These are phyloP conservation scores for Steatornis caripensis DNA, from an alignment of 2,113 vertebrate genomes.

Conservation along the genomic window DNA sequence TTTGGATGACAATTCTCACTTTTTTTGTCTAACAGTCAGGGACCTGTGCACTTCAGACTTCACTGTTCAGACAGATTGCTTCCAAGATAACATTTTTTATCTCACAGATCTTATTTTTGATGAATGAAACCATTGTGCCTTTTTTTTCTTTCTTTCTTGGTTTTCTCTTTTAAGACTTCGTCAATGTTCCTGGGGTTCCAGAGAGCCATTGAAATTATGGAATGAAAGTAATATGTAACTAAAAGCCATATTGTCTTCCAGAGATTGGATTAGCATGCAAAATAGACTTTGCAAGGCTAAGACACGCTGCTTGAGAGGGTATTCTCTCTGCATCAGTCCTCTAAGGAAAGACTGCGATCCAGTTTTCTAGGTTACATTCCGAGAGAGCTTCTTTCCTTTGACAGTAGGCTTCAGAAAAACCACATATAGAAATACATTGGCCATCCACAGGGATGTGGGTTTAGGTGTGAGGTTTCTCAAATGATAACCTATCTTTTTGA, in stretches of 20 bases:
- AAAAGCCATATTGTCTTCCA: not conserved
- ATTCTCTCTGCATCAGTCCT: not conserved
- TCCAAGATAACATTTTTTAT: not conserved
- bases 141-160: not conserved
- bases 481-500: not conserved
- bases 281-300: not conserved
- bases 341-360: not conserved
- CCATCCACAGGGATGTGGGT: not conserved
- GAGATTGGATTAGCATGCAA: not conserved
- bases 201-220: not conserved
- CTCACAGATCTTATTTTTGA: not conserved
- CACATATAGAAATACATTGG: not conserved
- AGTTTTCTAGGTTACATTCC: not conserved
- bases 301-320: not conserved
- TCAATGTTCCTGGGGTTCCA: rapidly evolving
- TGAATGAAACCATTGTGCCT: not conserved
- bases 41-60: not conserved
- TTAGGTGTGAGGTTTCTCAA: not conserved
- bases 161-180: not conserved
- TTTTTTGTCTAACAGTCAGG: not conserved
- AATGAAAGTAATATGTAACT: not conserved
- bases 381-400: not conserved
- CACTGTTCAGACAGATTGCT: not conserved
- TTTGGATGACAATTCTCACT: not conserved
- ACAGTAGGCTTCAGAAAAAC: not conserved